A percentile compares a stretch with the other conserved stretches of the same genome.
phyloP scores from a whole-genome alignment of 2,113 vertebrate species.

The Odocoileus virginianus region DNA sequence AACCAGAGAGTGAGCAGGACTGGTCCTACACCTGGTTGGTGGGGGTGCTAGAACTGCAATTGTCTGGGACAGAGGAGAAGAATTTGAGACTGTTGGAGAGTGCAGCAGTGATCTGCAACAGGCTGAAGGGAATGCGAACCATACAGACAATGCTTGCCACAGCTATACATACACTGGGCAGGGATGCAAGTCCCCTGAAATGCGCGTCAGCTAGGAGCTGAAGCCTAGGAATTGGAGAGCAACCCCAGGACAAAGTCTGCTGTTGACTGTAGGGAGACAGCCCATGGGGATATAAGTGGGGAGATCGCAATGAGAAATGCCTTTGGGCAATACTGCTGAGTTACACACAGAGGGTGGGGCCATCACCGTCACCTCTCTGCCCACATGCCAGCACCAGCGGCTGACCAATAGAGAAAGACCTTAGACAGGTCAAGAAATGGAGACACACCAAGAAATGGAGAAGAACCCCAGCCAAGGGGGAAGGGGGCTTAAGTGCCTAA shows the following conservation, averaged over 20 bases:
- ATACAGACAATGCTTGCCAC: not conserved
- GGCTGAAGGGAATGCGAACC: not conserved
- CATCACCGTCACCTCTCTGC: not conserved
- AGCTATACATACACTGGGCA: not conserved
- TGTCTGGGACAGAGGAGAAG: not conserved
- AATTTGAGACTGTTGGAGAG: not conserved
- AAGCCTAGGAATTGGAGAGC: not conserved
- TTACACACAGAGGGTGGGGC: not conserved
- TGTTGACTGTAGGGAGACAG: not conserved
- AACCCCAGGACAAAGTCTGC: not conserved
- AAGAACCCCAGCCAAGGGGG: not conserved
- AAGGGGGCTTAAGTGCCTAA: not conserved
- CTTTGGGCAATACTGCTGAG: not conserved
- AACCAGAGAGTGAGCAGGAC: not conserved
- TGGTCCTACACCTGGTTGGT: not conserved
- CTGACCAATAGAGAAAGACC: not conserved
- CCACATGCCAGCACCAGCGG: not conserved
- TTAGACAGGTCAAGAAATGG: not conserved
- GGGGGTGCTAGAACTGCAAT: not conserved
- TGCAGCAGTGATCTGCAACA: not conserved
- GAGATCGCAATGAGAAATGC: not conserved
- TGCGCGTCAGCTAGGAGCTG: accelerated
- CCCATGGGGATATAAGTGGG: not conserved
- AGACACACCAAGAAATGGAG: not conserved
- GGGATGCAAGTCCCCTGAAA: not conserved